A percentile compares a stretch with the other conserved stretches of the same genome.
Conservation (phyloP, 2,113 vertebrate genomes). For the Herpailurus yagouaroundi region DNA sequence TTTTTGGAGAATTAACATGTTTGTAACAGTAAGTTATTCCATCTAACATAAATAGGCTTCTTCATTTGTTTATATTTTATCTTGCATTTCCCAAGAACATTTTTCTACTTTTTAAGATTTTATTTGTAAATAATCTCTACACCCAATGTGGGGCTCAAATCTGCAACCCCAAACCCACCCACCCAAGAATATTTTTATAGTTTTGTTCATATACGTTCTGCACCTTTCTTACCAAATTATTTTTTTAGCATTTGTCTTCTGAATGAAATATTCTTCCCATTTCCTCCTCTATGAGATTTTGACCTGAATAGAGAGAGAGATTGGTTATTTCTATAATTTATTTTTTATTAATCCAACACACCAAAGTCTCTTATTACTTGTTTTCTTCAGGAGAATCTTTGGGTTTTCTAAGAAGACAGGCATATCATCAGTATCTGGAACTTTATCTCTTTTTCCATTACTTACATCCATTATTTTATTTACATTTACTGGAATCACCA, state of each 20-base stretch:
- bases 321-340: neutral
- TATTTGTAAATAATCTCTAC: too few relatives aligned
- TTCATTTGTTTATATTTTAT: constrained; percentile 30
- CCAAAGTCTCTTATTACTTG: neutral
- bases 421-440: neutral
- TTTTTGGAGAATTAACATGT: neutral
- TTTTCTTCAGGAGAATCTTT: neutral
- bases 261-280: neutral
- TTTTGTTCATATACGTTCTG: neutral
- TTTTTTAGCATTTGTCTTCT: neutral
- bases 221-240: constrained; percentile 7
- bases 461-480: neutral
- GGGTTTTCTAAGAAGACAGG: neutral
- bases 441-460: neutral
- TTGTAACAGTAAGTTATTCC: neutral
- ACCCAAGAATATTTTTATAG: neutral
- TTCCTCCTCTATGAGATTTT: neutral
- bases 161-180: too few relatives aligned
- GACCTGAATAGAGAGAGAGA: neutral
- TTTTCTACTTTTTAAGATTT: neutral
- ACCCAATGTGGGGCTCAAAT: too few relatives aligned
- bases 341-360: neutral
- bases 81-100: neutral
- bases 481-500: neutral
- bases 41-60: neutral